Base-by-base conservation (phyloP, 1,140 invertebrate genomes). In the Uloborus diversus region DNA sequence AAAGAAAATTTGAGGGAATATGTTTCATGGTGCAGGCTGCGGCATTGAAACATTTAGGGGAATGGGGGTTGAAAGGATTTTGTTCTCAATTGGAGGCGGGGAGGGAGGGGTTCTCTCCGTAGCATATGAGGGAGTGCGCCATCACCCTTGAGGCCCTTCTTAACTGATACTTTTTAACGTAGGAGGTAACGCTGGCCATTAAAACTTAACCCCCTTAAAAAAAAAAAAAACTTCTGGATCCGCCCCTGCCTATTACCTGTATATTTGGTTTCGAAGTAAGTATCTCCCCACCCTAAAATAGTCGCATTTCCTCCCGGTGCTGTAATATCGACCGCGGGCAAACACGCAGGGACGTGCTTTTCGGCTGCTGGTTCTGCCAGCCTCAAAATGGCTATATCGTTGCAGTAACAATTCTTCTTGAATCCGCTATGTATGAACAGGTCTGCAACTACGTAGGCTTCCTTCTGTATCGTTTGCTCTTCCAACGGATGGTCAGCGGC, bases 361-460 rank as follows among this genome's bases (percentile, higher is more conserved):
- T 59, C 20, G 23, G 30, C 47, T 1, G 80, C 13, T 14, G 51
- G 33, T 14, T 53, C 2, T 30, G 23, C n/a, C 25, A 84, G 33
- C 42, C 73, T 51, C 13, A 84, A 33, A 3, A 84, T 14, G 13
- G 83, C 82, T 14, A 84, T 82, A 51, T 84, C 83, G 42, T 83
- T 79, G 35, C 78, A 78, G 33, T 59, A 73, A 4, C 59, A 61
- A 13, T 47, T 32, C 20, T 42, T 37, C 20, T 20, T 28, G 57
- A 81, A 84, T 2, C 71, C 57, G 13, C 76, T 61, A 32, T 84
- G 82, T 11, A 75, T 17, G 28, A 32, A 68, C 0, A 84, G 33
- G 2, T 42, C 13, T n/a, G 27, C 53, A 1, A 83, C 65, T 0
- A 4, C 23, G 25, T 47, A 20, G 27, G 37, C 14, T 9, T 49